These are phyloP conservation scores for Megaceryle alcyon DNA, from an alignment of 2,797 vertebrate genomes.

Conservation along the genomic window DNA sequence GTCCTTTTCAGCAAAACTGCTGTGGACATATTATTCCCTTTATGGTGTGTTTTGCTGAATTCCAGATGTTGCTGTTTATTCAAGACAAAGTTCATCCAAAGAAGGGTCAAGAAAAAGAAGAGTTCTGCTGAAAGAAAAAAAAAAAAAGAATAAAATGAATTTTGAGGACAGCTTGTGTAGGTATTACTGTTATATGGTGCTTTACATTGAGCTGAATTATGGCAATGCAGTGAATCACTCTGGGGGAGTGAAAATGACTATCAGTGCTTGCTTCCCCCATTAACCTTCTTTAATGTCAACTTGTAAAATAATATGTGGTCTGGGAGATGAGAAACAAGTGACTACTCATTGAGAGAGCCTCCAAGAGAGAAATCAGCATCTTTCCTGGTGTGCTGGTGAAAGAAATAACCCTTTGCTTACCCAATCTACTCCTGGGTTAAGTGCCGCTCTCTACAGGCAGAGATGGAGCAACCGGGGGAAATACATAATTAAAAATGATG, in stretches of 20 bases:
- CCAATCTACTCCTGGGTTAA: background rate
- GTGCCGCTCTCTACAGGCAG: background rate
- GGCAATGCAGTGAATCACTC: background rate
- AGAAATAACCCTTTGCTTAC: background rate
- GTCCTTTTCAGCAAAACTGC: constrained; percentile 53
- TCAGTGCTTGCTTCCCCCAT: constrained; percentile 25
- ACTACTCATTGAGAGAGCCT: background rate
- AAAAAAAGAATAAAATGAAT: background rate
- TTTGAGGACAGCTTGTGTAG: background rate
- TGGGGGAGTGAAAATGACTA: constrained; percentile 27
- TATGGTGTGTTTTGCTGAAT: constrained; percentile 48
- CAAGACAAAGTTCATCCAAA: constrained; percentile 49
- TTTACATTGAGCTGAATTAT: background rate
- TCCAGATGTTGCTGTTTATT: constrained; percentile 69
- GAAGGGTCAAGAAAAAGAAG: background rate
- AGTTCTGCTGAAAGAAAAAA: background rate
- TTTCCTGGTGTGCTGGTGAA: background rate
- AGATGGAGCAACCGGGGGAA: background rate
- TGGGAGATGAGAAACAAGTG: constrained; percentile 3
- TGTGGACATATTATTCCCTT: constrained; percentile 48
- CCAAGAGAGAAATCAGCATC: background rate
- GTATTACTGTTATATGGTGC: background rate
- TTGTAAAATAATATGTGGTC: constrained; percentile 40
- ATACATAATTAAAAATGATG: background rate
- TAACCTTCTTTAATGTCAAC: constrained; percentile 49